Base-by-base conservation (phyloP, 2,888 invertebrate genomes). In the Scrobipalpa atriplicella region DNA sequence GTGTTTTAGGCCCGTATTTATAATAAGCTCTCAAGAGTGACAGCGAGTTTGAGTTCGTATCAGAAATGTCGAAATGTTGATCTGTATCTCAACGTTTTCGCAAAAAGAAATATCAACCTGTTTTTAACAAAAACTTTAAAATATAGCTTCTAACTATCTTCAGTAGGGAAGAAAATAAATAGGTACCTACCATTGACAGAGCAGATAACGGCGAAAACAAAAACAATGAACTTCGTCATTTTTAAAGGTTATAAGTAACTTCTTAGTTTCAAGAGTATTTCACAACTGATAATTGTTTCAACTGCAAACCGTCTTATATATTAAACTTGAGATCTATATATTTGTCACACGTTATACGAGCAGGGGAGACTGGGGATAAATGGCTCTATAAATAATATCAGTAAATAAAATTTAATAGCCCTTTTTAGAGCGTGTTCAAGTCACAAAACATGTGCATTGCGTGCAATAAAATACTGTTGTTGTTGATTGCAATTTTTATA, bases 191-290 rank as follows among this genome's bases (percentile, higher is more conserved):
- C 64, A 52, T 52, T 64, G 18, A 52, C 52, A 54, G 16, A 52
- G 64, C 47, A 67, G 52, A 67, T 41, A 9, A 64, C 52, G 16
- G 64, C 64, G 0, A 60, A 43, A 21, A 67, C 41, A 60, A 64
- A 3, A 13, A 64, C 39, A 19, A 54, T n/a, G 6, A 19, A 38
- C 62, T 54, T 64, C 18, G 6, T 11, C 54, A 54, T 64, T 64
- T 39, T 51, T 0, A 10, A 10, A 29, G 11, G 21, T 56, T 29
- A 11, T 11, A 13, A 10, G 6, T 5, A 21, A 21, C 19, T 56
- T 56, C 0, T 21, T 58, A 58, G n/a, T 58, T 58, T 18, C 58
- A 16, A 58, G 38, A 58, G 58, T 16, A 13, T 38, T 38, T 8
- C 29, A 29, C 36, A 38, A 58, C 58, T 58, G 38, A 36, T 58